Conservation (phyloP, 2,888 invertebrate genomes). For the Drosophila fungiperda region DNA sequence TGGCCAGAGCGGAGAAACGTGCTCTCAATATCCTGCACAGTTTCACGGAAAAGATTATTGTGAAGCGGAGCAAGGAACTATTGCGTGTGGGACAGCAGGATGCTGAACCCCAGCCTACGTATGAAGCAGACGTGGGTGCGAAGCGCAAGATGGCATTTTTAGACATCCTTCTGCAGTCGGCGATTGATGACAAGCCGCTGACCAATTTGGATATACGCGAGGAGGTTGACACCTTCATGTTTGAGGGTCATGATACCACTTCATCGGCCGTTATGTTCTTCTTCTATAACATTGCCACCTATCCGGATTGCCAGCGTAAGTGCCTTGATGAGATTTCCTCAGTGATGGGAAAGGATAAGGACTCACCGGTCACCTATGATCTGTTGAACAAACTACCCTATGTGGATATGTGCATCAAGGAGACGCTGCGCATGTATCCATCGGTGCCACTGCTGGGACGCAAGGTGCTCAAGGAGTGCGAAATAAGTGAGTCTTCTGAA, state of each 20-base stretch:
- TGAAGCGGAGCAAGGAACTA: conserved; percentile 84
- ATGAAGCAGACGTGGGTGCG: conserved; percentile 85
- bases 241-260: conserved; percentile 87
- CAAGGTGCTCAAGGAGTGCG: conserved; percentile 81
- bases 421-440: conserved; percentile 83
- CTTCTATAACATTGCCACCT: conserved; percentile 85
- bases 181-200: conserved; percentile 87
- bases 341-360: conserved; percentile 83
- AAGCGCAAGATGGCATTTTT: conserved; percentile 89
- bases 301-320: conserved; percentile 86
- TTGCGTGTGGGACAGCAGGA: conserved; percentile 38
- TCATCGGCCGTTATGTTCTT: conserved; percentile 86
- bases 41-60: conserved; percentile 87
- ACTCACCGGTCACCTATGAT: conserved; percentile 80
- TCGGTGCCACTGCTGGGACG: conserved; percentile 84
- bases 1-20: conserved; percentile 87
- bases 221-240: conserved; percentile 91
- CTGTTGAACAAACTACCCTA: conserved; percentile 82
- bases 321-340: conserved; percentile 85
- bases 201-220: conserved; percentile 88
- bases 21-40: conserved; percentile 86
- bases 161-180: conserved; percentile 88
- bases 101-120: conserved; percentile 22
- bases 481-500: conserved; percentile 78
- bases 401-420: conserved; percentile 84